phyloP scores from a whole-genome alignment of 2,888 invertebrate genomes.

The Diloba caeruleocephala region DNA sequence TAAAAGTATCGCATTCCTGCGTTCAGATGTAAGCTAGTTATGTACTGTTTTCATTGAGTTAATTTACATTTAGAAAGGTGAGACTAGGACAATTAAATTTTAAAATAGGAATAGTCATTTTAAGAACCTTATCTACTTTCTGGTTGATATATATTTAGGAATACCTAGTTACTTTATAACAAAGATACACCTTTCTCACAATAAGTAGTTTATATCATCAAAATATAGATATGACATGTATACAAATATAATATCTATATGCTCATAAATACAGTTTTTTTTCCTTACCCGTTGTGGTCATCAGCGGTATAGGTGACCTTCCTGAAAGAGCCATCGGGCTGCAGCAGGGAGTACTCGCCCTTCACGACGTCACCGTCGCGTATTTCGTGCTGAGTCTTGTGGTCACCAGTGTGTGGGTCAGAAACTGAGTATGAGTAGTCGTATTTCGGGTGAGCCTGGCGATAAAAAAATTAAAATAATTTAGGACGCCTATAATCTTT shows the following conservation, averaged over 20 bases:
- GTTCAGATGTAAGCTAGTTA: conserved; percentile 39
- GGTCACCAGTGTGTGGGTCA: conserved; percentile 86
- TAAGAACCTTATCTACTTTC: no score
- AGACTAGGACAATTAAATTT: conserved; percentile 7
- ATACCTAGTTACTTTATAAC: not conserved
- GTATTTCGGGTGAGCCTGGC: conserved; percentile 85
- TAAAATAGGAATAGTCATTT: no score
- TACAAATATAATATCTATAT: no score
- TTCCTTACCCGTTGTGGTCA: conserved; percentile 83
- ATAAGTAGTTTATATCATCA: no score
- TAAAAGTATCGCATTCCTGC: conserved; percentile 35
- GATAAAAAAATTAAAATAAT: conserved; percentile 4
- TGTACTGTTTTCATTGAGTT: conserved; percentile 33
- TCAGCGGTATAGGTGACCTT: conserved; percentile 87
- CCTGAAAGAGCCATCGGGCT: conserved; percentile 86
- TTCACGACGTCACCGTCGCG: conserved; percentile 85
- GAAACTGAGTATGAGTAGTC: conserved; percentile 87
- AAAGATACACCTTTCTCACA: not conserved
- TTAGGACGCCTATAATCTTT: not conserved
- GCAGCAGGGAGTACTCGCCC: conserved; percentile 85
- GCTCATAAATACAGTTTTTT: not conserved
- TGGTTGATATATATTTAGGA: not conserved
- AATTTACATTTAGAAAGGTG: conserved; percentile 18
- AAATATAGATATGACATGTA: no score
- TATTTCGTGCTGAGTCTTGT: conserved; percentile 85